Conservation (phyloP, 2,888 invertebrate species). For the Leucophora obtusa region DNA sequence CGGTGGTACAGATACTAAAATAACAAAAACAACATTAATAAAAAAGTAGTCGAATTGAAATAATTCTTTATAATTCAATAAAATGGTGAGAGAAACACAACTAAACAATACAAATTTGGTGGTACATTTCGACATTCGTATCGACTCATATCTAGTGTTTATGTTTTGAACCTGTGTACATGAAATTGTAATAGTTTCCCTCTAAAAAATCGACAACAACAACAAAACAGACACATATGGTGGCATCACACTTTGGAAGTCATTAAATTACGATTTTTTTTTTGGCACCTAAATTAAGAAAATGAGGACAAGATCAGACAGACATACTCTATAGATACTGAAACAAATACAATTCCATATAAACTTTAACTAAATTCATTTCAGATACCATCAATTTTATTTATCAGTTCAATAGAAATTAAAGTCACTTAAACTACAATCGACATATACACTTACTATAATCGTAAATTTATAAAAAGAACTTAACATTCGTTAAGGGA, state of each 20-base stretch:
- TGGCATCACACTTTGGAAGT: constrained; percentile 52
- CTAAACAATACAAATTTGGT: constrained; percentile 23
- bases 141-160: neutral
- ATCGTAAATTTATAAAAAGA: neutral
- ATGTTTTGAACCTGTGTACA: constrained; percentile 28
- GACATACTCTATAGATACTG: neutral
- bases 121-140: neutral
- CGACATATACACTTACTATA: neutral
- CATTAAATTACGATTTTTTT: constrained; percentile 47
- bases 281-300: constrained; percentile 38
- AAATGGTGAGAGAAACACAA: constrained; percentile 32
- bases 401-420: constrained; percentile 57
- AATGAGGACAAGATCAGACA: constrained; percentile 4
- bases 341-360: neutral
- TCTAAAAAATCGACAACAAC: constrained; percentile 39
- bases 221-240: constrained; percentile 19
- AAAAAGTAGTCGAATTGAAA: constrained; percentile 15
- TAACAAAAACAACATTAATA: neutral
- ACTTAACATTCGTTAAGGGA: neutral
- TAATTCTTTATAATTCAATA: constrained; percentile 29
- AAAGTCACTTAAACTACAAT: constrained; percentile 48
- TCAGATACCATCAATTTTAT: constrained; percentile 50
- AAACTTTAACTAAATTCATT: constrained; percentile 52
- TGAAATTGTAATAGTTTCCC: constrained; percentile 25
- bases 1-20: neutral